These are phyloP conservation scores for Cyphomyrmex costatus DNA, from an alignment of 1,140 invertebrate species.

Conservation along the genomic window DNA sequence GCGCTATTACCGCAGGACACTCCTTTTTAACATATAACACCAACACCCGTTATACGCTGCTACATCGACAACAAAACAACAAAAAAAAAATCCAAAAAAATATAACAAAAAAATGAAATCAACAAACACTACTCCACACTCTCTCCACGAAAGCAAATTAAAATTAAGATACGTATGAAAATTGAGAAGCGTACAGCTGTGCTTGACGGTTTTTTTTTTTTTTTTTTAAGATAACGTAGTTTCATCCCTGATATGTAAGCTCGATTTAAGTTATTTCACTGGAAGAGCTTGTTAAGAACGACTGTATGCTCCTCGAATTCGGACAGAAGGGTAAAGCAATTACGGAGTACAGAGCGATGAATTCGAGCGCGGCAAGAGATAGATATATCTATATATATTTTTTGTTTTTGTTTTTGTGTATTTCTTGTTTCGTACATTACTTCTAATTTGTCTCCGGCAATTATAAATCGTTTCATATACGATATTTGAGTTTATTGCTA, in stretches of 20 bases:
- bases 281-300: not conserved
- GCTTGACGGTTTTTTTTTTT: not conserved
- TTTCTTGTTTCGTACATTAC: slow-evolving; percentile 73
- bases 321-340: slow-evolving; percentile 59
- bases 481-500: slow-evolving; percentile 70
- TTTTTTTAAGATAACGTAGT: not conserved
- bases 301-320: slow-evolving; percentile 9
- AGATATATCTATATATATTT: slow-evolving; percentile 67
- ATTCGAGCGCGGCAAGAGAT: slow-evolving; percentile 60
- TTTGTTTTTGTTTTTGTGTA: slow-evolving; percentile 76
- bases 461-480: slow-evolving; percentile 64
- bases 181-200: not conserved
- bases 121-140: slow-evolving; percentile 81
- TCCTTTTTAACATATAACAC: slow-evolving; percentile 79
- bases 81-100: slow-evolving; percentile 79
- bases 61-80: slow-evolving; percentile 76
- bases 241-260: not conserved
- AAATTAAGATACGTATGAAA: slow-evolving; percentile 32
- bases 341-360: slow-evolving; percentile 62
- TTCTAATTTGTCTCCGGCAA: slow-evolving; percentile 67
- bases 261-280: not conserved
- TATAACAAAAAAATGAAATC: slow-evolving; percentile 72
- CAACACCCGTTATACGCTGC: slow-evolving; percentile 81
- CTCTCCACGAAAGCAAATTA: slow-evolving; percentile 78
- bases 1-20: slow-evolving; percentile 76